A percentile compares a stretch with the other conserved stretches of the same genome.
These are phyloP conservation scores for Saguinus imperator DNA, from an alignment of 2,113 vertebrate species.

Conservation along the genomic window DNA sequence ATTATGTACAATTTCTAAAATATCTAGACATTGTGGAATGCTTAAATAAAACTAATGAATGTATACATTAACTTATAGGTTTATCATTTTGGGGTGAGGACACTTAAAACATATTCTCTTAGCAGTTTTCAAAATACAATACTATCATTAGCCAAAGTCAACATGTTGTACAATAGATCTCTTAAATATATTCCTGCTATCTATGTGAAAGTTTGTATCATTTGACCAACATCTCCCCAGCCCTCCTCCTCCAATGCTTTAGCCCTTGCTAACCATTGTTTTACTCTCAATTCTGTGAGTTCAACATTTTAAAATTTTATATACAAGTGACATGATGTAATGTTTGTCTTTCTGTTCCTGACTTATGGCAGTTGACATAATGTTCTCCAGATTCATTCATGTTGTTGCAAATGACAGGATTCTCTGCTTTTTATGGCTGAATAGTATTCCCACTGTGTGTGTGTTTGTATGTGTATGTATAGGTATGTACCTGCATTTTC, in stretches of 20 bases:
- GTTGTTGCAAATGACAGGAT: background rate
- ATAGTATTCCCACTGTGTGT: background rate
- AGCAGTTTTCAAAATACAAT: background rate
- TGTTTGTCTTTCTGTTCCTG: background rate
- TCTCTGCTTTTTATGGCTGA: background rate
- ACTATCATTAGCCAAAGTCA: background rate
- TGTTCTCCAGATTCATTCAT: background rate
- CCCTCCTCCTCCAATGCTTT: no score
- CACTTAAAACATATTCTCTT: background rate
- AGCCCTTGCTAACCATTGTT: background rate
- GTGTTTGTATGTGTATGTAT: background rate
- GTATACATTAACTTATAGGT: background rate
- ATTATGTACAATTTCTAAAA: background rate
- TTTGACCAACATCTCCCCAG: background rate
- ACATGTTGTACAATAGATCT: background rate
- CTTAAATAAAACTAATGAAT: background rate
- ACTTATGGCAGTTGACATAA: background rate
- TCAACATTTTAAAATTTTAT: background rate
- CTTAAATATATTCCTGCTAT: background rate
- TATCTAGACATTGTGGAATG: background rate
- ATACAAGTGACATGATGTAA: background rate
- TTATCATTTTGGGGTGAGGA: background rate
- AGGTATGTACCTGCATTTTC: background rate
- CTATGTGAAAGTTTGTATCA: background rate
- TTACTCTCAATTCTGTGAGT: background rate